phyloP scores from a whole-genome alignment of 2,113 vertebrate species.

The Thoracochromis brauschi region DNA sequence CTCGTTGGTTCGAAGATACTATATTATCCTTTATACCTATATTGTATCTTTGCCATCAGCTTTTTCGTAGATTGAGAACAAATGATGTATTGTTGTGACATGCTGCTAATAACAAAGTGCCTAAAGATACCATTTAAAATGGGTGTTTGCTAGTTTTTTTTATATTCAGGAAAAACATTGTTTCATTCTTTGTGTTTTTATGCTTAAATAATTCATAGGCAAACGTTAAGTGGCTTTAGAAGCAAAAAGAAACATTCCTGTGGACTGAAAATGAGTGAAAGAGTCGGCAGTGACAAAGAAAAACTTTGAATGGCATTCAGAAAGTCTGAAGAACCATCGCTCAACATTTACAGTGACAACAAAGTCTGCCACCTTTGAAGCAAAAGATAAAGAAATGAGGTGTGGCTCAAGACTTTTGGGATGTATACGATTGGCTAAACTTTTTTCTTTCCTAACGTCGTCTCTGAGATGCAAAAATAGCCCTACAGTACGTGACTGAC shows the following conservation, averaged over 20 bases:
- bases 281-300: background rate
- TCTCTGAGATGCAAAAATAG: background rate
- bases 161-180: background rate
- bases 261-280: background rate
- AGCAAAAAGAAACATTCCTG: fast-evolving
- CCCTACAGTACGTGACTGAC: background rate
- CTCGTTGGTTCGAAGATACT: fast-evolving
- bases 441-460: fast-evolving
- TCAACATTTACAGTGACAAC: background rate
- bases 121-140: background rate
- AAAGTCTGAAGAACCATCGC: background rate
- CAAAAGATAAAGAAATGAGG: background rate
- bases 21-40: background rate
- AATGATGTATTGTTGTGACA: background rate
- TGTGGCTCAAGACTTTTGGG: background rate
- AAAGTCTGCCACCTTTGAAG: background rate
- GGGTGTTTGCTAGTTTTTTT: background rate
- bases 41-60: background rate
- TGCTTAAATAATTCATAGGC: background rate
- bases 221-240: background rate
- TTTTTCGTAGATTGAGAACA: background rate
- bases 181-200: background rate
- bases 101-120: background rate
- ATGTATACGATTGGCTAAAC: background rate
- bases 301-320: background rate